These are phyloP conservation scores for Periplaneta americana DNA, from an alignment of 1,140 invertebrate genomes.

Conservation along the genomic window DNA sequence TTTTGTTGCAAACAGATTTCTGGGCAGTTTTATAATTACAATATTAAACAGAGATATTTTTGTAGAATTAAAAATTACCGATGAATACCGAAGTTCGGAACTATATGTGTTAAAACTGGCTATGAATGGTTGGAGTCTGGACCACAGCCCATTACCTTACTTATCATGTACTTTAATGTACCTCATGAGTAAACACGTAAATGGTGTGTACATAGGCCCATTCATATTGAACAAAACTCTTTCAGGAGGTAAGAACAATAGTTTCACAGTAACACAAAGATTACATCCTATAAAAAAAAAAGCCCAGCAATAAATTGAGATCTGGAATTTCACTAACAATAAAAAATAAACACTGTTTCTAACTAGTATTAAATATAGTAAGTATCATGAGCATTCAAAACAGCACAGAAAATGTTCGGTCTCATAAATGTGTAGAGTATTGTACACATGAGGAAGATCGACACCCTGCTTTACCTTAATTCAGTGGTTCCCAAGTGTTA, in stretches of 20 bases:
- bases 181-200: background rate
- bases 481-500: background rate
- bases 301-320: background rate
- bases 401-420: background rate
- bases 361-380: background rate
- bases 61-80: too few relatives aligned
- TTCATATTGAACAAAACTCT: background rate
- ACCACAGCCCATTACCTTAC: background rate
- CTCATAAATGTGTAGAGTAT: background rate
- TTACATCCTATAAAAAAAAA: background rate
- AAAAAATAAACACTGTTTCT: background rate
- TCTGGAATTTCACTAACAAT: background rate
- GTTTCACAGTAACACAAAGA: background rate
- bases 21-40: too few relatives aligned
- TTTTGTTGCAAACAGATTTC: too few relatives aligned
- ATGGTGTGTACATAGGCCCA: background rate
- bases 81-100: too few relatives aligned
- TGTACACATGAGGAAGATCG: background rate
- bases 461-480: background rate
- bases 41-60: too few relatives aligned
- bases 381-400: background rate
- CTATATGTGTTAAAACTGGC: too few relatives aligned
- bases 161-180: too few relatives aligned
- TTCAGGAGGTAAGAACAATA: background rate
- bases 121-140: background rate